These are phyloP conservation scores for Fregata magnificens DNA, from an alignment of 2,113 vertebrate species.

Conservation along the genomic window DNA sequence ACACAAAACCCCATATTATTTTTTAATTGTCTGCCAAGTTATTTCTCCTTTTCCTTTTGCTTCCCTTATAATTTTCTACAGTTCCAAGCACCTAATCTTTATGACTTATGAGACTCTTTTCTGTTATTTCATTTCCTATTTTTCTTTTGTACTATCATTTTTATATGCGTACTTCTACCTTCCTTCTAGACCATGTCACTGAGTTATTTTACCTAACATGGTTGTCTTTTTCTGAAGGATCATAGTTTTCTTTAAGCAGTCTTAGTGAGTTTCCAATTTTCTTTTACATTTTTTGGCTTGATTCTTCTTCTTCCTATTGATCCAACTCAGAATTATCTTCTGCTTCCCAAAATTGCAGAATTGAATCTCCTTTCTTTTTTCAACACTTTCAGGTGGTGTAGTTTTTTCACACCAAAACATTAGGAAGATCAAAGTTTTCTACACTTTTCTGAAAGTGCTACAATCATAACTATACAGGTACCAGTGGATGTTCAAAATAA, in stretches of 20 bases:
- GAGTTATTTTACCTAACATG: background rate
- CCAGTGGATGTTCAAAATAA: background rate
- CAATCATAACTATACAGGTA: background rate
- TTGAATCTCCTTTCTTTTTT: background rate
- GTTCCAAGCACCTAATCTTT: background rate
- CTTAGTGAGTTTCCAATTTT: background rate
- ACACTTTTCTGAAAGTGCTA: background rate
- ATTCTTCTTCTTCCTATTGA: background rate
- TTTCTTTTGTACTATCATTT: background rate
- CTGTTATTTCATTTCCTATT: background rate
- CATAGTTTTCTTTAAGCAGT: background rate
- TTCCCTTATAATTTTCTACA: background rate
- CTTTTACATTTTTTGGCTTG: background rate
- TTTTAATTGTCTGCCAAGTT: background rate
- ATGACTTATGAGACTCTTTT: background rate
- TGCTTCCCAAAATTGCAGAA: background rate
- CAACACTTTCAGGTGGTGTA: background rate
- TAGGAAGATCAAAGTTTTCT: background rate
- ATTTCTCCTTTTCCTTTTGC: background rate
- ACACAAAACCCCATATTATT: background rate
- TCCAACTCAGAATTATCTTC: background rate
- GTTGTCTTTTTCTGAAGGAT: background rate
- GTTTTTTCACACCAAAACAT: background rate
- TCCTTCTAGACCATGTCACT: background rate
- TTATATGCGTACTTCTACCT: background rate